These are phyloP conservation scores for Notiomystis cincta DNA, from an alignment of 2,113 vertebrate species.

Conservation along the genomic window DNA sequence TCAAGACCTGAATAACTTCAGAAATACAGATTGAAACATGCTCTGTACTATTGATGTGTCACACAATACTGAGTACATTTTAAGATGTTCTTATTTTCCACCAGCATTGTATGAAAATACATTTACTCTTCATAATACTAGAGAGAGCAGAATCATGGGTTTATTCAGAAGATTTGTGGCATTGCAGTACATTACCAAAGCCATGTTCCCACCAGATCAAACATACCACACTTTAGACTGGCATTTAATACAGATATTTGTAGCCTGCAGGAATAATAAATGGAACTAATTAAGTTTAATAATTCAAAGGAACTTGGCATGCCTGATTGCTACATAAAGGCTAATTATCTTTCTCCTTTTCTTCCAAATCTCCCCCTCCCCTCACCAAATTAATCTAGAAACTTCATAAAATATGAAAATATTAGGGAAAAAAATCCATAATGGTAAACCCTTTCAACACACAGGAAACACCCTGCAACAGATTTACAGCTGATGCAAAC, in stretches of 20 bases:
- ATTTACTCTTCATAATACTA: accelerated
- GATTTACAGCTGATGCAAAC: not conserved
- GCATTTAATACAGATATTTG: constrained; percentile 60
- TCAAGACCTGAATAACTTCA: not conserved
- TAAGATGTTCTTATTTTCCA: not conserved
- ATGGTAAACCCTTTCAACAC: not conserved
- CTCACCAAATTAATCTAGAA: not conserved
- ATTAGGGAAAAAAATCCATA: not conserved
- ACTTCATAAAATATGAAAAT: constrained; percentile 20
- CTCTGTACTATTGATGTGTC: not conserved
- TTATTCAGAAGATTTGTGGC: not conserved
- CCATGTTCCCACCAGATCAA: constrained; percentile 45
- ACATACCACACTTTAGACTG: not conserved
- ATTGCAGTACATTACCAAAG: not conserved
- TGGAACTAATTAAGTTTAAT: constrained; percentile 72
- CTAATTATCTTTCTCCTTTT: constrained; percentile 56
- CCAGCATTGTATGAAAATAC: not conserved
- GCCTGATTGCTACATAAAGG: constrained; percentile 41
- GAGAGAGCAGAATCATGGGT: not conserved
- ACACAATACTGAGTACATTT: not conserved
- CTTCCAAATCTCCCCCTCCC: not conserved
- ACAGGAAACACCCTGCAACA: not conserved
- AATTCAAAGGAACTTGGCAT: constrained; percentile 62
- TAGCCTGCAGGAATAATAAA: constrained; percentile 69
- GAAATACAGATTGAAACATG: not conserved